phyloP scores from a whole-genome alignment of 92 coral and sea anemone genomes.

The Palythoa caribaeorum region DNA sequence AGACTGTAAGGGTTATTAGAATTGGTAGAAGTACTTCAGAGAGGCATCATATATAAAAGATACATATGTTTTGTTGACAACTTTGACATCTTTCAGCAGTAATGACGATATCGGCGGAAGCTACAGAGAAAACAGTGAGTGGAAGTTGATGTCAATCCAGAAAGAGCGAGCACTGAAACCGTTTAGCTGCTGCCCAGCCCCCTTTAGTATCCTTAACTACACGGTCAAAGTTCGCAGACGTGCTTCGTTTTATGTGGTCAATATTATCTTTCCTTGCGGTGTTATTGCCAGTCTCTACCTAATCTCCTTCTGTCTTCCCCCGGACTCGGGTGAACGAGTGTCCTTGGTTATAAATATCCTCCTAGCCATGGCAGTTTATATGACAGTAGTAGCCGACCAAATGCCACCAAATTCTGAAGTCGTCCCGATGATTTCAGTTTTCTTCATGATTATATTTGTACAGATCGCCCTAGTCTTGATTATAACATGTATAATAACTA shows the following conservation, averaged over 20 bases:
- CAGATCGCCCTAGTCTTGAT: conserved; percentile 38
- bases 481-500: conserved; percentile 28
- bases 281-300: conserved; percentile 49
- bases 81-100: neutral
- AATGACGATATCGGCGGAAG: neutral
- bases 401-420: conserved; percentile 19
- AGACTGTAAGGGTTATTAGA: no score
- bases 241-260: conserved; percentile 36
- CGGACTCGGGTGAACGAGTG: conserved; percentile 42
- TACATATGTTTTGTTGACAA: no score
- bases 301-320: conserved; percentile 7
- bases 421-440: conserved; percentile 45
- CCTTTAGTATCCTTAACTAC: conserved; percentile 15
- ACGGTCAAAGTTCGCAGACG: conserved; percentile 25
- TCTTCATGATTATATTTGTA: conserved; percentile 26
- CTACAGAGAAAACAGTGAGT: conserved; percentile 48
- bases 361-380: conserved; percentile 51
- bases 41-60: no score
- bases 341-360: conserved; percentile 51
- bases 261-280: conserved; percentile 48
- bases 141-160: conserved; percentile 31
- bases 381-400: conserved; percentile 48
- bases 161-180: neutral
- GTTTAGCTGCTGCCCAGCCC: neutral
- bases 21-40: no score